Conservation (phyloP, 2,888 invertebrate species). For the Sphinx pinastri region DNA sequence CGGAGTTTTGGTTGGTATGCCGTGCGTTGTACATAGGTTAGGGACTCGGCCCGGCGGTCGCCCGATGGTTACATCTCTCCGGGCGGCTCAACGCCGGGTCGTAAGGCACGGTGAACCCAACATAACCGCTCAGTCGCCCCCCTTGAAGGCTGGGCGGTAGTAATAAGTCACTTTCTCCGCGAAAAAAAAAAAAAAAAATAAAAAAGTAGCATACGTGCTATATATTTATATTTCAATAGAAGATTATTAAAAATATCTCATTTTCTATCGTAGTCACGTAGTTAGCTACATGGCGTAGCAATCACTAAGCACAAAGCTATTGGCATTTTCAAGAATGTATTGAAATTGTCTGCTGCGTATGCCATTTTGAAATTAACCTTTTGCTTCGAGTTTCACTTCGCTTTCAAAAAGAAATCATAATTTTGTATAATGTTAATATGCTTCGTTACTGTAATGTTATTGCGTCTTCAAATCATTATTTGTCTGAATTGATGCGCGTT, state of each 20-base stretch:
- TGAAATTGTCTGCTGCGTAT: background rate
- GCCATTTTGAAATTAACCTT: constrained; percentile 4
- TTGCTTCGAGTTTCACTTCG: background rate
- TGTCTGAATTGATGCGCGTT: background rate
- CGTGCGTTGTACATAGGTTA: too few relatives aligned
- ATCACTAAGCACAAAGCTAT: background rate
- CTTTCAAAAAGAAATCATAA: constrained; percentile 19
- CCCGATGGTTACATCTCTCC: too few relatives aligned
- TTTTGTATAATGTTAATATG: constrained; percentile 12
- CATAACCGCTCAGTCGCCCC: too few relatives aligned
- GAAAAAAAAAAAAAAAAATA: too few relatives aligned
- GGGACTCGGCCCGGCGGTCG: too few relatives aligned
- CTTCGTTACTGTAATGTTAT: background rate
- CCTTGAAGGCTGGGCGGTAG: too few relatives aligned
- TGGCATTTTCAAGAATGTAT: background rate
- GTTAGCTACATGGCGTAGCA: background rate
- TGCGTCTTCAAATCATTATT: background rate
- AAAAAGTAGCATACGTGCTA: background rate
- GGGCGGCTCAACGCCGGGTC: too few relatives aligned
- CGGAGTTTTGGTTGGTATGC: too few relatives aligned
- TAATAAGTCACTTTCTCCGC: too few relatives aligned
- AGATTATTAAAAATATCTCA: background rate
- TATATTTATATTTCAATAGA: background rate
- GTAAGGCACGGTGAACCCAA: too few relatives aligned
- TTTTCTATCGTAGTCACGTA: background rate